Evolutionary conservation across 1,140 invertebrate species (phyloP), one percentile per base, ranked within the genome.

Genomic region (Brachystomella parvula): DNA sequence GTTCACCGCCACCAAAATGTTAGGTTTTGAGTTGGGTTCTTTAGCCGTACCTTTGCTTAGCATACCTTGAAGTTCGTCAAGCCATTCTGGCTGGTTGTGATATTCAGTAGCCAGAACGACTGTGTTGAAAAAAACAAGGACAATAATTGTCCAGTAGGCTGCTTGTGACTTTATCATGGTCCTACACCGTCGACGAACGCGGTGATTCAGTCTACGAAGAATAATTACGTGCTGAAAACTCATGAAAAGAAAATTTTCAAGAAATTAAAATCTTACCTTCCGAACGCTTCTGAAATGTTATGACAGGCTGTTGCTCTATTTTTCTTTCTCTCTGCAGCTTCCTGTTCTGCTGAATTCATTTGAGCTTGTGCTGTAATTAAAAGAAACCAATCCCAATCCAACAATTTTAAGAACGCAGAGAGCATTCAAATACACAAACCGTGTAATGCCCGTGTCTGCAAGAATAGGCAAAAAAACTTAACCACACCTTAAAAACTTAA

Each of bases 81-180:
- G 81, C 94, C 95, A 98, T 49, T 80, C 74, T 3, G 92, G 90
- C 80, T 99, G 96, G 57, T 84, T 78, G 76, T 99, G 94, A 82
- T 98, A 95, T 81, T 99, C 96, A n/a, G 94, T 96, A 28, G 96
- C 96, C 73, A 99, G 81, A 60, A 95, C 91, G 3, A 87, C 87
- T 1, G 94, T 96, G 78, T 96, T 97, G 28, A 97, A 80, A 79
- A 96, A 96, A 39, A 97, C 94, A 67, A 97, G 82, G 62, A 96
- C 81, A 74, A 96, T 96, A 76, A 97, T 96, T 2, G 95, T 83
- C 96, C 96, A 99, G 81, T 99, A 99, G 79, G 98, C 98, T 21
- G 88, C 88, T 80, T 98, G 94, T n/a, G 94, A 96, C 81, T 99
- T 99, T 29, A 99, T 95, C 19, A 63, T 64, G 21, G 24, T 28